Percentiles rank a stretch among this genome's conserved stretches.
Conservation (phyloP, 2,888 invertebrate species). For the Metellina segmentata region DNA sequence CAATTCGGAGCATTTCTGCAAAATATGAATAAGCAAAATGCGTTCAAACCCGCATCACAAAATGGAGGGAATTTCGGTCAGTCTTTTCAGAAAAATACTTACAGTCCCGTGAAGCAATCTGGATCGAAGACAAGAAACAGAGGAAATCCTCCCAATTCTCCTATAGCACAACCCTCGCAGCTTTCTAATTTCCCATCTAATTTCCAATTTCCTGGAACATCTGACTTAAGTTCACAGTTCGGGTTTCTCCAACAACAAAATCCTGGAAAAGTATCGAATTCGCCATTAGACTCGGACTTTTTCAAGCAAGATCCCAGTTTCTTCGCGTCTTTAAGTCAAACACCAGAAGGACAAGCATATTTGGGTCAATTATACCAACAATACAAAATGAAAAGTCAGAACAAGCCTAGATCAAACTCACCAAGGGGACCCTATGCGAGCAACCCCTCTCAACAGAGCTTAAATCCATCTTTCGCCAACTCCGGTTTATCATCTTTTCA, state of each 20-base stretch:
- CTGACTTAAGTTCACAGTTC: constrained; percentile 37
- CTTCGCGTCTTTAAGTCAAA: constrained; percentile 45
- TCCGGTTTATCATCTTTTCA: constrained; percentile 15
- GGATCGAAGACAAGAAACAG: constrained; percentile 49
- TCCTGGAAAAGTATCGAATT: constrained; percentile 8
- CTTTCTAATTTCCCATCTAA: constrained; percentile 23
- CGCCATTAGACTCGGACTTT: constrained; percentile 18
- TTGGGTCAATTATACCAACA: constrained; percentile 56
- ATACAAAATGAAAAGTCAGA: neutral
- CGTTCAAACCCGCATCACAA: neutral
- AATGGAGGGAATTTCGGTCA: constrained; percentile 11
- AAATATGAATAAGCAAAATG: constrained; percentile 37
- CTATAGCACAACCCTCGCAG: constrained; percentile 3
- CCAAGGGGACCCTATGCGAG: neutral
- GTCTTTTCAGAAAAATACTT: constrained; percentile 15
- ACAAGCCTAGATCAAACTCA: constrained; percentile 6
- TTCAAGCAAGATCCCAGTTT: constrained; percentile 62
- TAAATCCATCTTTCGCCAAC: neutral
- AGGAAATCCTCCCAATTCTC: constrained; percentile 15
- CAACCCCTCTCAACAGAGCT: constrained; percentile 14
- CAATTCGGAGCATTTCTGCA: constrained; percentile 12
- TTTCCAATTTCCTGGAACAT: constrained; percentile 19
- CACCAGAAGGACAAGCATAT: constrained; percentile 43
- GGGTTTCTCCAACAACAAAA: constrained; percentile 32
- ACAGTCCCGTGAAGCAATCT: neutral